Evolutionary conservation across 2,797 vertebrate species (phyloP).

Genomic region (Momotus momota): DNA sequence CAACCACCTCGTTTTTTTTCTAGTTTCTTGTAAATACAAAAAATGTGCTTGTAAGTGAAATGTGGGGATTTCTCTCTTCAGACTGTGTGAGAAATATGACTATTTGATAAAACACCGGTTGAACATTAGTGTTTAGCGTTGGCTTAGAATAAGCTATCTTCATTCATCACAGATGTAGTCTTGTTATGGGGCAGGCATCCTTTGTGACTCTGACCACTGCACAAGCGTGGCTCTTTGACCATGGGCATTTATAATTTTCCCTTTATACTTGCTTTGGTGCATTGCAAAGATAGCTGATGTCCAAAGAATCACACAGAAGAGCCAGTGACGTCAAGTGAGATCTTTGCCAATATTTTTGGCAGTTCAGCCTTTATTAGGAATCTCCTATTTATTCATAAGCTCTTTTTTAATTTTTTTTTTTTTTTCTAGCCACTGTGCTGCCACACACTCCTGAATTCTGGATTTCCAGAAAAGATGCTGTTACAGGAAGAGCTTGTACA

Average conservation of each 20-base stretch:
- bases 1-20: rapidly evolving
- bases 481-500: neutral
- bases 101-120: neutral
- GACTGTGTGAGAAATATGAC: neutral
- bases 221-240: neutral
- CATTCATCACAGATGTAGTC: neutral
- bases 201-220: neutral
- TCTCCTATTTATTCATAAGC: neutral
- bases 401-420: neutral
- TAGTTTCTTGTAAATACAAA: neutral
- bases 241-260: neutral
- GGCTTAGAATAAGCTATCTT: neutral
- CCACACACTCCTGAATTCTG: neutral
- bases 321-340: neutral
- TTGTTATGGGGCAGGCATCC: neutral
- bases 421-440: neutral
- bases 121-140: neutral
- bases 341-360: neutral
- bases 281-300: neutral
- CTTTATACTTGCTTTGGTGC: neutral
- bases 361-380: neutral
- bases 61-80: neutral
- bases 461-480: neutral
- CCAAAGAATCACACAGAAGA: neutral
- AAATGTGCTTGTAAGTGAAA: neutral